Conservation (phyloP, 2,888 invertebrate genomes). For the Pseudoips prasinana region DNA sequence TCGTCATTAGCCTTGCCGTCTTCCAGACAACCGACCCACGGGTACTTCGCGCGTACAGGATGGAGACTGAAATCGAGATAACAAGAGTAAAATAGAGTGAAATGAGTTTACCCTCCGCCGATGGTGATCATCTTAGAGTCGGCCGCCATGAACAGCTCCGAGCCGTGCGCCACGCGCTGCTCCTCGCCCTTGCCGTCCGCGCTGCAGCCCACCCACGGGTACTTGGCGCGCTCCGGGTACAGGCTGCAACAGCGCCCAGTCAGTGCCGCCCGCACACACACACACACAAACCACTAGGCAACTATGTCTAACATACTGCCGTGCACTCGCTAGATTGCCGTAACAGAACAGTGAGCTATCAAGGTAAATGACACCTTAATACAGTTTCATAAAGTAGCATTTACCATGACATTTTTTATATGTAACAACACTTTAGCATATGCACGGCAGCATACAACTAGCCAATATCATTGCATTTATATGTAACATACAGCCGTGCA, state of each 20-base stretch:
- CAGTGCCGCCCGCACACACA: too few relatives aligned
- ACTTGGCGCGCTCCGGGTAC: slow-evolving; percentile 94
- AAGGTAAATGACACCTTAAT: too few relatives aligned
- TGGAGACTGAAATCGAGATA: slow-evolving; percentile 76
- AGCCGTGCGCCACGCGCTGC: slow-evolving; percentile 89
- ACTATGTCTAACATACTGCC: too few relatives aligned
- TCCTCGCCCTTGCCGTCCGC: slow-evolving; percentile 65
- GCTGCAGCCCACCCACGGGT: slow-evolving; percentile 94
- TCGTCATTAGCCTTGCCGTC: slow-evolving; percentile 71
- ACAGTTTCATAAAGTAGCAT: too few relatives aligned
- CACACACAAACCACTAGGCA: too few relatives aligned
- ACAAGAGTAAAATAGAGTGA: not conserved
- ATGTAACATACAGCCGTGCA: too few relatives aligned
- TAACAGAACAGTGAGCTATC: too few relatives aligned
- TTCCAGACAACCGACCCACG: slow-evolving; percentile 94
- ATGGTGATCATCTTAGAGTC: slow-evolving; percentile 97
- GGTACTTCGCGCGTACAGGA: slow-evolving; percentile 93
- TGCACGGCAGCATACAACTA: too few relatives aligned
- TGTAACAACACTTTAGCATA: too few relatives aligned
- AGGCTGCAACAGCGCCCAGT: slow-evolving; percentile 78
- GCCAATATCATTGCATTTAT: too few relatives aligned
- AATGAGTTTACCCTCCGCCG: slow-evolving; percentile 92
- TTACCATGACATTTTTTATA: too few relatives aligned
- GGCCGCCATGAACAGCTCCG: slow-evolving; percentile 97
- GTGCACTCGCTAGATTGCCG: too few relatives aligned